A percentile compares a stretch with the other conserved stretches of the same genome.
Conservation (phyloP, 30 jellyfish, hydroid and myxozoan species). For the Aurelia sp. region DNA sequence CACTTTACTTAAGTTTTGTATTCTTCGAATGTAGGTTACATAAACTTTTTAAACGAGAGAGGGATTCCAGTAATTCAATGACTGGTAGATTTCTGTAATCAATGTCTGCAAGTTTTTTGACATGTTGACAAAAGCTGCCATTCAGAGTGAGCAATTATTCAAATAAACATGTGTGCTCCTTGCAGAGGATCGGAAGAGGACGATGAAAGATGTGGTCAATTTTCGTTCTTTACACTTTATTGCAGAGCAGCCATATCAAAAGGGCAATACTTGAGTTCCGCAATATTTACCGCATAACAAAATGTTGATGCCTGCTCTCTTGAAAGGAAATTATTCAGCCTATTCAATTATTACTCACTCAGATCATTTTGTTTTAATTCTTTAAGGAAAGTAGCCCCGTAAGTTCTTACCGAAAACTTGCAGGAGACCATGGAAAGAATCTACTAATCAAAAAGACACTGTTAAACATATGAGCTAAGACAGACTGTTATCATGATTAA, state of each 20-base stretch:
- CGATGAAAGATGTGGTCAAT: slow-evolving; percentile 42
- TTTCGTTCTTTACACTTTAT: slow-evolving; percentile 15
- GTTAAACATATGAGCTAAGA: too few species aligned
- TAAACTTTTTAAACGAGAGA: too few species aligned
- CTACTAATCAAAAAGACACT: too few species aligned
- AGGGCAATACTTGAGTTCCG: slow-evolving; percentile 59
- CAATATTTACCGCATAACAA: slow-evolving; percentile 3
- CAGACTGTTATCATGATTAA: too few species aligned
- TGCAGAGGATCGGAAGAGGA: slow-evolving; percentile 51
- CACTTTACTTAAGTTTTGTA: slow-evolving; percentile 29
- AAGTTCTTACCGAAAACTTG: too few species aligned
- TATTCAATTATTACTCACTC: background rate
- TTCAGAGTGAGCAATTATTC: slow-evolving; percentile 14
- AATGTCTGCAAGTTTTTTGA: slow-evolving; percentile 39
- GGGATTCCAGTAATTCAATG: slow-evolving; percentile 44
- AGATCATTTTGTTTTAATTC: too few species aligned
- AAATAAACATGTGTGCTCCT: slow-evolving; percentile 38
- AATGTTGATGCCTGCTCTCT: background rate
- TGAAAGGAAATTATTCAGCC: background rate
- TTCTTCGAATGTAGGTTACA: slow-evolving; percentile 27
- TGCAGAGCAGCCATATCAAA: slow-evolving; percentile 51
- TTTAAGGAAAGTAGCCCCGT: too few species aligned
- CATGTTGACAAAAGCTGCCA: slow-evolving; percentile 17
- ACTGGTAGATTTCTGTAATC: slow-evolving; percentile 51
- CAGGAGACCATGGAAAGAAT: too few species aligned